Conservation (phyloP, 1,140 invertebrate genomes). For the Drosophila obscura region DNA sequence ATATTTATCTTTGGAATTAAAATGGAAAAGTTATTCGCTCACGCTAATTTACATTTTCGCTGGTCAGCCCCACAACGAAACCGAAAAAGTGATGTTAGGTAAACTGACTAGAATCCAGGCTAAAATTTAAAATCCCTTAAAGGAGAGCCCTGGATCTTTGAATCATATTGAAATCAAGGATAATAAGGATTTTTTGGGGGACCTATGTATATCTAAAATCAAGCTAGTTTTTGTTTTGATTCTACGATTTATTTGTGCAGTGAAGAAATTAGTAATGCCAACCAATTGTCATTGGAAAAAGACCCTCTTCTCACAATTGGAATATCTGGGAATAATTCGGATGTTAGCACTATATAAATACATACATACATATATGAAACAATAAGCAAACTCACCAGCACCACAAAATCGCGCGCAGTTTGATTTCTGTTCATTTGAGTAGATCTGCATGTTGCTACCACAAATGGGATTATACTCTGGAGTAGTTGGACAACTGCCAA, state of each 20-base stretch:
- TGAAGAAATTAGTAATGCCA: constrained; percentile 19
- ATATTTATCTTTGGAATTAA: constrained; percentile 32
- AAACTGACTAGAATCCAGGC: neutral
- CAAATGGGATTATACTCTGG: constrained; percentile 89
- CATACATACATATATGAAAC: neutral
- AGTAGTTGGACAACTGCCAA: constrained; percentile 85
- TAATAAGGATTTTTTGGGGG: too few species aligned
- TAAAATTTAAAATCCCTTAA: neutral
- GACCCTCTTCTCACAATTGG: constrained; percentile 70
- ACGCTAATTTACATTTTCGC: constrained; percentile 29
- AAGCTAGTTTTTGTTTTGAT: too few species aligned
- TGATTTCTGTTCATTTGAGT: constrained; percentile 86
- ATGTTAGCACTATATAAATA: too few species aligned
- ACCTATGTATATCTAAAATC: too few species aligned
- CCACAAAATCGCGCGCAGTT: constrained; percentile 87
- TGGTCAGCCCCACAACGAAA: constrained; percentile 47
- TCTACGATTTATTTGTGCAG: neutral
- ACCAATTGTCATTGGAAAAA: constrained; percentile 74
- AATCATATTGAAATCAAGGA: too few species aligned
- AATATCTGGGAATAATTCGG: constrained; percentile 52
- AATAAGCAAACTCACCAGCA: constrained; percentile 81
- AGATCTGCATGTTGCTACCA: constrained; percentile 87
- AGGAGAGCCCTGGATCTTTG: too few species aligned
- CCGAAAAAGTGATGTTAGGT: constrained; percentile 8
- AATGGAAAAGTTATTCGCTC: constrained; percentile 16